A percentile compares a stretch with the other conserved stretches of the same genome.
These are phyloP conservation scores for Aphelocoma californica DNA, from an alignment of 2,797 vertebrate genomes.

Conservation along the genomic window DNA sequence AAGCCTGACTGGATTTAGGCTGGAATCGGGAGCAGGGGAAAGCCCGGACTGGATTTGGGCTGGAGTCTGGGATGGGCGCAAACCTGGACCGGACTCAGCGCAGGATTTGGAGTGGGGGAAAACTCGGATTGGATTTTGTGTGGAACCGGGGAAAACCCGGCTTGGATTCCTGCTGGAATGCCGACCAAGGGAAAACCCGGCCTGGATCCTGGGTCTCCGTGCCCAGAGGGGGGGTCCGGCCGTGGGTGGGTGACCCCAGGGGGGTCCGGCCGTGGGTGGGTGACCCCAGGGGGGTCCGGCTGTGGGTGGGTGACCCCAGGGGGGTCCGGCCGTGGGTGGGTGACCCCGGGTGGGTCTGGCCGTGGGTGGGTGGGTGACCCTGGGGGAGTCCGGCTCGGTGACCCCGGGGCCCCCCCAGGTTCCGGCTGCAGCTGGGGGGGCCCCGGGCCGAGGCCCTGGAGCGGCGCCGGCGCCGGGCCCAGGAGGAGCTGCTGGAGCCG, in stretches of 20 bases:
- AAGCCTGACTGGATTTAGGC: too few relatives aligned
- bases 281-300: background rate
- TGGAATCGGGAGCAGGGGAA: too few relatives aligned
- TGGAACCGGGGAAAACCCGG: background rate
- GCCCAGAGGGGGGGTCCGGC: background rate
- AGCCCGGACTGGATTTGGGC: too few relatives aligned
- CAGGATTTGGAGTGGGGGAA: too few relatives aligned
- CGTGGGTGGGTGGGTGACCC: too few relatives aligned
- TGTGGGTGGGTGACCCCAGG: too few relatives aligned
- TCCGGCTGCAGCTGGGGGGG: conserved; percentile 86
- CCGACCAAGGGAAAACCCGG: background rate
- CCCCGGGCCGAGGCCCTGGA: conserved; percentile 90
- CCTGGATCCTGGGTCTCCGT: background rate
- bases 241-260: background rate
- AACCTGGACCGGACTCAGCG: background rate
- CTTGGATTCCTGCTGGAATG: background rate
- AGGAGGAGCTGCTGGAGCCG: conserved; percentile 79
- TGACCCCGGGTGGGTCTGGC: background rate
- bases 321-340: background rate
- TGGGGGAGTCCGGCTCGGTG: background rate
- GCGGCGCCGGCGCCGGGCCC: conserved; percentile 83
- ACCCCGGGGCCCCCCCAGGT: conserved; percentile 69
- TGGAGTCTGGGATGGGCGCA: too few relatives aligned
- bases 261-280: background rate
- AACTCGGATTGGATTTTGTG: too few relatives aligned